Percentiles rank a stretch among this genome's conserved stretches.
These are phyloP conservation scores for Eupeodes latifasciatus DNA, from an alignment of 2,888 invertebrate genomes.

Conservation along the genomic window DNA sequence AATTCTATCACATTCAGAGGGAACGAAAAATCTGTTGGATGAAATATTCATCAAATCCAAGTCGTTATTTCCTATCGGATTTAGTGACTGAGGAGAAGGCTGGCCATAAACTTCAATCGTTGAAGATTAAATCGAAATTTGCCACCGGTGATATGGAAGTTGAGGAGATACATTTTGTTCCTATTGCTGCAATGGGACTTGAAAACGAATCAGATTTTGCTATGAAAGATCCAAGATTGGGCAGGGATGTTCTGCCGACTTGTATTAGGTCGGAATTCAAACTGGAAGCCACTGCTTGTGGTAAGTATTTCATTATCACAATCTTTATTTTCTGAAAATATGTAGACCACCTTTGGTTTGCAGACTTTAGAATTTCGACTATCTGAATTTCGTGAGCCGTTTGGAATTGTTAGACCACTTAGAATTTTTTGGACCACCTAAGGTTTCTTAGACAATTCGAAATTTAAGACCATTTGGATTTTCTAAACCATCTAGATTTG, in stretches of 20 bases:
- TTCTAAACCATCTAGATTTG: not conserved
- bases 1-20: slow-evolving; percentile 90
- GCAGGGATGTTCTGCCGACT: slow-evolving; percentile 76
- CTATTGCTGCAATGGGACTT: slow-evolving; percentile 77
- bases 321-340: no score
- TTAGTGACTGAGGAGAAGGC: slow-evolving; percentile 83
- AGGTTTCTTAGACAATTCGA: no score
- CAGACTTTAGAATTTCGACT: no score
- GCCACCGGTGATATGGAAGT: slow-evolving; percentile 87
- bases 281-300: slow-evolving; percentile 80
- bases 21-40: slow-evolving; percentile 94
- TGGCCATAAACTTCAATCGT: slow-evolving; percentile 84
- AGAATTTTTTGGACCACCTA: no score
- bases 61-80: slow-evolving; percentile 88
- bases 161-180: slow-evolving; percentile 86
- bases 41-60: slow-evolving; percentile 90
- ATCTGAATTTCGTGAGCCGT: no score
- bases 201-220: slow-evolving; percentile 74
- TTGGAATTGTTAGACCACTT: no score
- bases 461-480: not conserved
- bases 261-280: slow-evolving; percentile 81
- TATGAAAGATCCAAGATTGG: slow-evolving; percentile 77
- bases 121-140: slow-evolving; percentile 88
- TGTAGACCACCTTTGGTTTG: no score
- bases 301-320: slow-evolving; percentile 74